Conservation (phyloP, 2,888 invertebrate species). For the Drosophila nigricruria region DNA sequence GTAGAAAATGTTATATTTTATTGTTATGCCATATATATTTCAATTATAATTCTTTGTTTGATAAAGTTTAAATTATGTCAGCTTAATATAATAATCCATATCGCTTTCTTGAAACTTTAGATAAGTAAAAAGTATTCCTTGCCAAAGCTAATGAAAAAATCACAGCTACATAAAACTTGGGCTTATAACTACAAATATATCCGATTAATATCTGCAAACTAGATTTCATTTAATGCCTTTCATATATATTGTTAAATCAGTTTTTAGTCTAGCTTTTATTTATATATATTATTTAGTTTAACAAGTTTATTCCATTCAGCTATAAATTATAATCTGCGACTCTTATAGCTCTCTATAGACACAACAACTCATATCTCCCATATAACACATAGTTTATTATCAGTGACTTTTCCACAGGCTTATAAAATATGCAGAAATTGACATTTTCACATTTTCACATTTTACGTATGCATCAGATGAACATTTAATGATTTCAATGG, state of each 20-base stretch:
- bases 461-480: neutral
- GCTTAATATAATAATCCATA: too few species aligned
- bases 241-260: neutral
- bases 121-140: too few species aligned
- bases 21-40: too few species aligned
- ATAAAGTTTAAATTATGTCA: too few species aligned
- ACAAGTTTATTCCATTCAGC: neutral
- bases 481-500: conserved; percentile 23
- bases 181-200: too few species aligned
- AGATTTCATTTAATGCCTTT: neutral
- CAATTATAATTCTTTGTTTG: too few species aligned
- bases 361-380: neutral
- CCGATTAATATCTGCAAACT: neutral
- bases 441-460: neutral
- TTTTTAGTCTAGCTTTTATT: too few species aligned
- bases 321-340: neutral
- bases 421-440: neutral
- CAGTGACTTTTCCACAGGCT: neutral
- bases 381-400: neutral
- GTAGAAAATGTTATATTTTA: too few species aligned
- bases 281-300: too few species aligned
- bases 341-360: neutral
- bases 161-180: too few species aligned
- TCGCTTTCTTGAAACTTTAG: too few species aligned
- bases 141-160: too few species aligned